Conservation (phyloP, 53 echinoderm and acorn worm genomes). For the Crossaster papposus region DNA sequence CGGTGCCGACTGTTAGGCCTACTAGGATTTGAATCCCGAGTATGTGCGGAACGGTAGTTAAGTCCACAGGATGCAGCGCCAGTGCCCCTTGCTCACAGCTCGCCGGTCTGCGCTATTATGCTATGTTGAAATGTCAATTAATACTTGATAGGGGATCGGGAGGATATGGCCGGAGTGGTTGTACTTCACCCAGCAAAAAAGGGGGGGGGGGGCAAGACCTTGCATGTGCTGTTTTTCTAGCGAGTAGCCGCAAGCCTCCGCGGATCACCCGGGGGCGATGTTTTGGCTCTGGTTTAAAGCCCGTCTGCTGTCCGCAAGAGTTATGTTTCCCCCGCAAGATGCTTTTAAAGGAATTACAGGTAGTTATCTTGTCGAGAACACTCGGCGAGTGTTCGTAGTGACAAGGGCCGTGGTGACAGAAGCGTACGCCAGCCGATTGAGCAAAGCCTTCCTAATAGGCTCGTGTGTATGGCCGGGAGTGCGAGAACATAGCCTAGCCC, state of each 20-base stretch:
- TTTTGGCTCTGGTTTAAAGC: conserved; percentile 25
- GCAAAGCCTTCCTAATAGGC: neutral
- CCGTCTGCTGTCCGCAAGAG: conserved; percentile 28
- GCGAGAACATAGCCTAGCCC: neutral
- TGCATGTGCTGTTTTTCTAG: conserved; percentile 16
- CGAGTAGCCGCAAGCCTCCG: conserved; percentile 9
- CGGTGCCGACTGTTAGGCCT: no score
- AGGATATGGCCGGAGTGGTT: conserved; percentile 23
- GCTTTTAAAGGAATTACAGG: conserved; percentile 57
- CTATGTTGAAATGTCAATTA: conserved; percentile 37
- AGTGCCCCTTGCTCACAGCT: neutral
- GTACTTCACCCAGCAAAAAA: neutral
- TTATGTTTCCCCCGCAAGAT: conserved; percentile 43
- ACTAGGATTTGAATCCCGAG: no score
- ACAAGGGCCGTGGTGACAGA: conserved; percentile 4
- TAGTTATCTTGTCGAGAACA: conserved; percentile 50
- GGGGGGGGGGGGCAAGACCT: neutral
- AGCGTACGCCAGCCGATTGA: neutral
- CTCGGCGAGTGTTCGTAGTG: conserved; percentile 11
- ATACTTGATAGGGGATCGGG: conserved; percentile 20
- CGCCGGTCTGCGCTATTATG: neutral
- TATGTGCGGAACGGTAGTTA: no score
- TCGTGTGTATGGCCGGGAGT: conserved; percentile 3
- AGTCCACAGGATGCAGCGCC: neutral
- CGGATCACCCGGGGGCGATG: conserved; percentile 8